Evolutionary conservation across 2,888 invertebrate genomes (phyloP).

Genomic region (Polydrusus tereticollis): DNA sequence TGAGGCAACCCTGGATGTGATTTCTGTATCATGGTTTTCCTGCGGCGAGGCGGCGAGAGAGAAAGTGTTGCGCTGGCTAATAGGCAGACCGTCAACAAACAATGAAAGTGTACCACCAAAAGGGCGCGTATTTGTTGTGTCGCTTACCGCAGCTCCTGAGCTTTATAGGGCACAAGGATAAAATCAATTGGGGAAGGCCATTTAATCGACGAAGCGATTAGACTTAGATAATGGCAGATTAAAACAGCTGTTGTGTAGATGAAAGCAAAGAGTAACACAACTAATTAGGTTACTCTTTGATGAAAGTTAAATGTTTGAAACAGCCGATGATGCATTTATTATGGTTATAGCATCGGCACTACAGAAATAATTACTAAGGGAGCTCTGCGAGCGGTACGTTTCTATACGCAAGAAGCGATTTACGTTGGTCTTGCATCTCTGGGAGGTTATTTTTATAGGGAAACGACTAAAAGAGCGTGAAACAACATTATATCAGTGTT

Average conservation of each 20-base stretch:
- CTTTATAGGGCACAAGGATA: conserved; percentile 3
- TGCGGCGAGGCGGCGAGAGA: conserved; percentile 4
- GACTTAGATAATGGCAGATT: background rate
- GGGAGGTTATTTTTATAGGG: too few species aligned
- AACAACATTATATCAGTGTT: too few species aligned
- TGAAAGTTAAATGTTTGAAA: too few species aligned
- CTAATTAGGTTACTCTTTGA: too few species aligned
- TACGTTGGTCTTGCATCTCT: too few species aligned
- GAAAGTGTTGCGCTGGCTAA: conserved; percentile 12
- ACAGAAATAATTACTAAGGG: too few species aligned
- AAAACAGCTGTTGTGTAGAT: background rate
- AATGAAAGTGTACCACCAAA: conserved; percentile 3
- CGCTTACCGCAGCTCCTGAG: background rate
- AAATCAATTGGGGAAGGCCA: background rate
- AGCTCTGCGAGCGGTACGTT: too few species aligned
- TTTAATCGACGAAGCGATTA: background rate
- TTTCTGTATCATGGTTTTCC: background rate
- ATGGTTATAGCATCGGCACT: too few species aligned
- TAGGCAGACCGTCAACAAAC: conserved; percentile 8
- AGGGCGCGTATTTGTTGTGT: background rate
- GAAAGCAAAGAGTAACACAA: too few species aligned
- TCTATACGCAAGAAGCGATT: too few species aligned
- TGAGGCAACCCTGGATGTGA: background rate
- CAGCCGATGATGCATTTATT: too few species aligned
- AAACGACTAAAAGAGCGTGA: too few species aligned